Percentiles rank a stretch among this genome's conserved stretches.
phyloP scores from a whole-genome alignment of 2,113 vertebrate genomes.

The Triplophysa siluroides region DNA sequence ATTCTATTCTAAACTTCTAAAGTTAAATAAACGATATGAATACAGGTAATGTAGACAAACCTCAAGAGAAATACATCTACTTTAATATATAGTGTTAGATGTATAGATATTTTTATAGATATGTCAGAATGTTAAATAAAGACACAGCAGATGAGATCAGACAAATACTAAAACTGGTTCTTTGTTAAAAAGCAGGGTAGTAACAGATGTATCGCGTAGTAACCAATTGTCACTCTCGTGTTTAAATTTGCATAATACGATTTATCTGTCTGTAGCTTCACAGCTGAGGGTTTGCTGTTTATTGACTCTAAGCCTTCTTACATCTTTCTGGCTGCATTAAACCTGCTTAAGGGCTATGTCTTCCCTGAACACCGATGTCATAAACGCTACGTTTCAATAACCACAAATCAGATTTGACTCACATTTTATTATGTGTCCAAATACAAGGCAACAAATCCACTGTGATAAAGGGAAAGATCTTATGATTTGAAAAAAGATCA shows the following conservation, averaged over 20 bases:
- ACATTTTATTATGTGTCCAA: no score
- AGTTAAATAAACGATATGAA: no score
- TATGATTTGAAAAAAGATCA: no score
- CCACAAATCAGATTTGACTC: background rate
- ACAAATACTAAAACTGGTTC: background rate
- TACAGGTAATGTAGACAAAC: no score
- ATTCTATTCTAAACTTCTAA: no score
- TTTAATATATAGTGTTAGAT: no score
- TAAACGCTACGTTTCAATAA: background rate
- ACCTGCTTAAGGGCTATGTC: background rate
- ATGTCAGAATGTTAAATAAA: background rate
- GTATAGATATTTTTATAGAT: background rate
- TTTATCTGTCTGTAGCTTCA: background rate
- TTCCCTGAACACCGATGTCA: background rate
- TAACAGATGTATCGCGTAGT: no score
- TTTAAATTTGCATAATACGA: background rate
- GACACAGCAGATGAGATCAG: no score
- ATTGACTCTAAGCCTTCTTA: background rate
- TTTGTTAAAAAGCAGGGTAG: background rate
- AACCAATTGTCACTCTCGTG: background rate
- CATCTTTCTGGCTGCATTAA: no score
- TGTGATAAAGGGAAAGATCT: background rate
- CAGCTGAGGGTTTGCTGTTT: background rate
- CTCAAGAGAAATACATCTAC: no score
- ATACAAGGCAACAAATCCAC: background rate